A percentile compares a stretch with the other conserved stretches of the same genome.
Conservation (phyloP, 2,888 invertebrate species). For the Bhutanitis thaidina region DNA sequence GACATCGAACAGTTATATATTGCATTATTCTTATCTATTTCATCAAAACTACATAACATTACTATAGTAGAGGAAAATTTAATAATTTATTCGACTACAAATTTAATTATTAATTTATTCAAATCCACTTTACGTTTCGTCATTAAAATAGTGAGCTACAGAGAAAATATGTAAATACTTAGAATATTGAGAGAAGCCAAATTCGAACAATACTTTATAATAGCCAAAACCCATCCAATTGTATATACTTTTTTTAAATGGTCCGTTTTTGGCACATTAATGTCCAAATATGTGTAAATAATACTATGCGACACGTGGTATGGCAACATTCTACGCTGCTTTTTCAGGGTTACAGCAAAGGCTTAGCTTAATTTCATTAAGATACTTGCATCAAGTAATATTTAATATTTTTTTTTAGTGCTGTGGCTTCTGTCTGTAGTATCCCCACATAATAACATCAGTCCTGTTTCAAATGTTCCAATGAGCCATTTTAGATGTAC, state of each 20-base stretch:
- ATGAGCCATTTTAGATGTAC: slow-evolving; percentile 6
- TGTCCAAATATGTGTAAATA: slow-evolving; percentile 54
- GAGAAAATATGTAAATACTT: slow-evolving; percentile 35
- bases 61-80: slow-evolving; percentile 1
- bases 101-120: slow-evolving; percentile 5
- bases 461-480: slow-evolving; percentile 25
- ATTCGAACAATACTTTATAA: slow-evolving; percentile 31
- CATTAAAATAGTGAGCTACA: slow-evolving; percentile 32
- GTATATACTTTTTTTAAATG: slow-evolving; percentile 49
- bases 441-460: slow-evolving; percentile 14
- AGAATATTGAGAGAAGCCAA: slow-evolving; percentile 35
- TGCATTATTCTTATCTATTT: slow-evolving; percentile 21
- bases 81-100: slow-evolving; percentile 6
- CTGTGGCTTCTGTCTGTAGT: not conserved
- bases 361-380: not conserved
- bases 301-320: slow-evolving; percentile 46
- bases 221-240: slow-evolving; percentile 41
- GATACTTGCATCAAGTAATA: not conserved
- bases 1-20: slow-evolving; percentile 19
- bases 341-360: slow-evolving; percentile 7
- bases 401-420: too few relatives aligned
- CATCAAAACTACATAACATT: slow-evolving; percentile 9
- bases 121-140: slow-evolving; percentile 45
- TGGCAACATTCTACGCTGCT: slow-evolving; percentile 31
- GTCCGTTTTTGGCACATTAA: slow-evolving; percentile 74